Conservation (phyloP, 2,113 vertebrate genomes). For the Triplophysa dalaica region DNA sequence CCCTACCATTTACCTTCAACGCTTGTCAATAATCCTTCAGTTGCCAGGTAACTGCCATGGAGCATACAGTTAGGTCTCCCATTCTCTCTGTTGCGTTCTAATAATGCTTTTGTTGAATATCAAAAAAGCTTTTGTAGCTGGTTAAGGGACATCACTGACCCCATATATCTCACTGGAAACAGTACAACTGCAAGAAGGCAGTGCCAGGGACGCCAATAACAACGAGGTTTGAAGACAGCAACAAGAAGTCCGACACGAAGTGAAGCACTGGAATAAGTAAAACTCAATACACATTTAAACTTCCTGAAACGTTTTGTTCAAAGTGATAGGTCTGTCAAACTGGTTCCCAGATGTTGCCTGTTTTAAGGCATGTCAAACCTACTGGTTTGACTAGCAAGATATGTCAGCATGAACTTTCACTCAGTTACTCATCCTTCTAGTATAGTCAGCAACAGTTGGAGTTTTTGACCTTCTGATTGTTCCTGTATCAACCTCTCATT, state of each 20-base stretch:
- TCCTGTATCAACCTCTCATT: background rate
- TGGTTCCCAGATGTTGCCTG: slow-evolving; percentile 53
- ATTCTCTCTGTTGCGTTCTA: slow-evolving; percentile 3
- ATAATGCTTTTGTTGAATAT: background rate
- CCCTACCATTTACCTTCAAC: slow-evolving; percentile 25
- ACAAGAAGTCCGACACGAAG: background rate
- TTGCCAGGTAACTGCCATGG: slow-evolving; percentile 42
- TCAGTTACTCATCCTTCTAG: background rate
- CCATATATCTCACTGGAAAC: slow-evolving; percentile 12
- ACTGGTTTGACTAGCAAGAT: background rate
- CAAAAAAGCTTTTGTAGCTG: background rate
- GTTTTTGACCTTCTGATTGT: background rate
- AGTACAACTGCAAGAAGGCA: slow-evolving; percentile 1
- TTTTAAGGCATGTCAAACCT: background rate
- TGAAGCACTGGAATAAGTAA: background rate
- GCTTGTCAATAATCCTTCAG: slow-evolving; percentile 50
- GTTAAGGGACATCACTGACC: background rate
- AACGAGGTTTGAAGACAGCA: background rate
- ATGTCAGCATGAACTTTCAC: background rate
- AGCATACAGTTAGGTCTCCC: slow-evolving; percentile 31
- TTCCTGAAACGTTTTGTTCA: background rate
- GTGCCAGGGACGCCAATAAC: background rate
- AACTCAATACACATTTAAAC: background rate
- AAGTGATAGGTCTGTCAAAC: slow-evolving; percentile 37
- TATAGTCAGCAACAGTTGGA: background rate